Conservation (phyloP, 2,888 invertebrate species). For the Clivina fossor region DNA sequence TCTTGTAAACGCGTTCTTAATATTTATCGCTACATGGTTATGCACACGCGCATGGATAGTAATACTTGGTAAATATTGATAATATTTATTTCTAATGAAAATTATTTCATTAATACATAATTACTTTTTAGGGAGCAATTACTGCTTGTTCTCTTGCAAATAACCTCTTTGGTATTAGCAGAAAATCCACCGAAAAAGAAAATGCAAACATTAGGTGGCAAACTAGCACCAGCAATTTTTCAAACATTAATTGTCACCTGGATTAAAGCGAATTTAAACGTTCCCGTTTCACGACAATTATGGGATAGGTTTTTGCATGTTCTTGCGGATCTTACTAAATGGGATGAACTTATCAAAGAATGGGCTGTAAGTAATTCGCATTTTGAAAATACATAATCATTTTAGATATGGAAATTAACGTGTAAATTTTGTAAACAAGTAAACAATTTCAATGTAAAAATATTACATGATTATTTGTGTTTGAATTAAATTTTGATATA, state of each 20-base stretch:
- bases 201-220: conserved; percentile 74
- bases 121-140: conserved; percentile 77
- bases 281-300: conserved; percentile 81
- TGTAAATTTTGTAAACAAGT: no score
- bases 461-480: no score
- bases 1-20: conserved; percentile 94
- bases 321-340: conserved; percentile 83
- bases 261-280: conserved; percentile 96
- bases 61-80: conserved; percentile 74
- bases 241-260: conserved; percentile 96
- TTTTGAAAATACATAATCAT: no score
- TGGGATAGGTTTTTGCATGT: conserved; percentile 94
- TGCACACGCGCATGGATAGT: conserved; percentile 92
- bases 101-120: conserved; percentile 15
- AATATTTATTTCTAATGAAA: conserved; percentile 1
- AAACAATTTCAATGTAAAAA: no score
- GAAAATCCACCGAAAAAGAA: conserved; percentile 77
- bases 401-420: no score
- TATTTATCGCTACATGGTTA: conserved; percentile 95
- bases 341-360: conserved; percentile 93
- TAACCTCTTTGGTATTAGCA: conserved; percentile 85
- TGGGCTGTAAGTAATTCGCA: conserved; percentile 77
- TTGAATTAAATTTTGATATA: no score
- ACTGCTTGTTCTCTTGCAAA: conserved; percentile 81
- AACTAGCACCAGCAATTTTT: conserved; percentile 81